Evolutionary conservation across 1,140 invertebrate genomes (phyloP), one percentile per base, ranked within the genome.

Genomic region (Drosophila gunungcola): DNA sequence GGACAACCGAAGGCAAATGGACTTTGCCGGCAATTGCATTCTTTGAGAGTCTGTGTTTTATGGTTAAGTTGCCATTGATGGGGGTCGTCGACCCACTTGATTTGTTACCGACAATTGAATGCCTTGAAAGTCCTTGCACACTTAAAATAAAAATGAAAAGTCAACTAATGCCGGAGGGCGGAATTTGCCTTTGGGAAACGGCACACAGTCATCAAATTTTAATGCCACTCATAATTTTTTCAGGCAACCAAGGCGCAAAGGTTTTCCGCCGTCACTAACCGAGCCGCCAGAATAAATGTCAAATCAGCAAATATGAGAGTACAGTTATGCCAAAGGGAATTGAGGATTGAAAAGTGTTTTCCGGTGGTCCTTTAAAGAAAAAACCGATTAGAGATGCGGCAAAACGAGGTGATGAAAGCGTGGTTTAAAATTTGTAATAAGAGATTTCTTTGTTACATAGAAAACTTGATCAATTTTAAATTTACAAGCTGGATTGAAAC

Each of bases 141-240:
- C 57, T 29, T 27, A 51, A 63, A 12, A 54, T 9, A 45, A 42
- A 25, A 62, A 42, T 54, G 32, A 65, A 75, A 65, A 56, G 48
- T 4, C 52, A 58, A 68, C 73, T 54, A 73, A 73, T 74, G 51
- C 51, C 63, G 41, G 45, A 29, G 65, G 73, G 34, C 27, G 45
- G 69, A 69, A 45, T 55, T 21, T 36, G 34, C 63, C 64, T 38
- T 38, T 34, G 65, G 65, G 68, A 70, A 38, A 62, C 13, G 27
- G 51, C 68, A 48, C 43, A 70, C 32, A 78, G 62, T 65, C 79
- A 89, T 88, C 62, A 88, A 88, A 80, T 89, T 88, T 88, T 88
- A 88, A 88, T 88, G 84, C 83, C 43, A 67, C 72, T 86, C 82
- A 86, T 85, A 81, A 80, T 80, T 65, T 84, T 80, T 81, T 86